Percentiles rank a stretch among this genome's conserved stretches.
Conservation (phyloP, 1,140 invertebrate genomes). For the Drosophila biarmipes region DNA sequence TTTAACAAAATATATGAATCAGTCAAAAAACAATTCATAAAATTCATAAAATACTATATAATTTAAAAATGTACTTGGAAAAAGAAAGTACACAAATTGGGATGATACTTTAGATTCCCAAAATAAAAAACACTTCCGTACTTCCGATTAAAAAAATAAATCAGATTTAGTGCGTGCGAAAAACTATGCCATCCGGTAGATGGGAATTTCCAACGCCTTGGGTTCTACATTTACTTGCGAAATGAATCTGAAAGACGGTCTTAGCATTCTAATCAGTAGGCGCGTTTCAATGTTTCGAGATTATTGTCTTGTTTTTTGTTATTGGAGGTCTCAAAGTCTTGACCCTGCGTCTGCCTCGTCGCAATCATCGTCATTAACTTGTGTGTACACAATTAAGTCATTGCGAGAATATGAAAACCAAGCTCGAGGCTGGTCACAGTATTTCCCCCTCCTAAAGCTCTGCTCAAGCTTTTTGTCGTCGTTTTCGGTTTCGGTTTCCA, state of each 20-base stretch:
- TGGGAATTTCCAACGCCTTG: conserved; percentile 4
- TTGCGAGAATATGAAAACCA: conserved; percentile 41
- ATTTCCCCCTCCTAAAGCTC: conserved; percentile 40
- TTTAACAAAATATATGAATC: no score
- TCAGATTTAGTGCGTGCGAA: not conserved
- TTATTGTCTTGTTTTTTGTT: conserved; percentile 15
- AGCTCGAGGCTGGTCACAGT: conserved; percentile 6
- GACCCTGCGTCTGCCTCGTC: conserved; percentile 26
- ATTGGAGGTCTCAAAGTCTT: conserved; percentile 36
- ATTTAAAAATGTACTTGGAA: no score
- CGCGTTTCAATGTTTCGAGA: conserved; percentile 42
- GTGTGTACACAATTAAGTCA: conserved; percentile 53
- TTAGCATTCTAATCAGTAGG: conserved; percentile 48
- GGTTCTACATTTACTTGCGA: not conserved
- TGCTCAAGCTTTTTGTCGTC: conserved; percentile 49
- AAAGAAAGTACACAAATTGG: no score
- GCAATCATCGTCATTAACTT: conserved; percentile 30
- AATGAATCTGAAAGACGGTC: conserved; percentile 11
- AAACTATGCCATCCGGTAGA: not conserved
- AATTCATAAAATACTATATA: no score
- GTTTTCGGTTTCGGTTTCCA: conserved; percentile 42
- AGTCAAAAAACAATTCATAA: no score
- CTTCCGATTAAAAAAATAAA: not conserved
- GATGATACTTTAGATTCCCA: no score
- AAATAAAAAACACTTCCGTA: not conserved